phyloP scores from a whole-genome alignment of 2,113 vertebrate species.

The Tupaia chinensis region DNA sequence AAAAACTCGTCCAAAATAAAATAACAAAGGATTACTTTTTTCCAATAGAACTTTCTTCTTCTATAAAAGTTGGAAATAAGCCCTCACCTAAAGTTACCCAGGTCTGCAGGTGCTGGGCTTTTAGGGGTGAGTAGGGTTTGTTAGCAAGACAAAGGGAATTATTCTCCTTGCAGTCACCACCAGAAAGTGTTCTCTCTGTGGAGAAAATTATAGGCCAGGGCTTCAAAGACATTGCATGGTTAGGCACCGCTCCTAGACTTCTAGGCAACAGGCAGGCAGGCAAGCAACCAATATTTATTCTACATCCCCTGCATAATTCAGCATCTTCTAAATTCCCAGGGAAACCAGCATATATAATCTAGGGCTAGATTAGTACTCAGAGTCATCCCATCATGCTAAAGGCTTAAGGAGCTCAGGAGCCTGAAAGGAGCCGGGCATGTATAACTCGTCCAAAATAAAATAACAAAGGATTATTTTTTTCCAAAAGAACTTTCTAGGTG shows the following conservation, averaged over 20 bases:
- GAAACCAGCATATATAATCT: slow-evolving; percentile 13
- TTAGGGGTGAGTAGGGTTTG: slow-evolving; percentile 37
- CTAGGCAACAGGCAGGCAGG: slow-evolving; percentile 8
- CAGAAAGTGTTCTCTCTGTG: slow-evolving; percentile 67
- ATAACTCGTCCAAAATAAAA: too few species aligned
- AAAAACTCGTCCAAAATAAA: slow-evolving; percentile 72
- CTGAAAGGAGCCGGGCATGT: neutral
- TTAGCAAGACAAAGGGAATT: slow-evolving; percentile 56
- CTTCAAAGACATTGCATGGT: slow-evolving; percentile 51
- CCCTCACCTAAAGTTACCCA: slow-evolving; percentile 65
- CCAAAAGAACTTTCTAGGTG: too few species aligned
- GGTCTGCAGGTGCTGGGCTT: slow-evolving; percentile 55
- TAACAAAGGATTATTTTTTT: too few species aligned
- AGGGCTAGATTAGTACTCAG: neutral
- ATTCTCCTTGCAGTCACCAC: slow-evolving; percentile 54
- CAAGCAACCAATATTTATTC: slow-evolving; percentile 44
- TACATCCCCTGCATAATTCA: slow-evolving; percentile 37
- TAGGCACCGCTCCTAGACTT: slow-evolving; percentile 47
- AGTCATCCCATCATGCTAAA: neutral
- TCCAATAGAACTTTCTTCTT: slow-evolving; percentile 57
- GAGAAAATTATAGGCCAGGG: slow-evolving; percentile 68
- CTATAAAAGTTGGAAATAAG: slow-evolving; percentile 71
- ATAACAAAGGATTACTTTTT: slow-evolving; percentile 72
- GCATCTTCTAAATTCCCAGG: slow-evolving; percentile 57
- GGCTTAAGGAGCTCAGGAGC: neutral